Conservation (phyloP, 37 sponge, comb jelly and placozoan genomes). For the Axinella damicornis region DNA sequence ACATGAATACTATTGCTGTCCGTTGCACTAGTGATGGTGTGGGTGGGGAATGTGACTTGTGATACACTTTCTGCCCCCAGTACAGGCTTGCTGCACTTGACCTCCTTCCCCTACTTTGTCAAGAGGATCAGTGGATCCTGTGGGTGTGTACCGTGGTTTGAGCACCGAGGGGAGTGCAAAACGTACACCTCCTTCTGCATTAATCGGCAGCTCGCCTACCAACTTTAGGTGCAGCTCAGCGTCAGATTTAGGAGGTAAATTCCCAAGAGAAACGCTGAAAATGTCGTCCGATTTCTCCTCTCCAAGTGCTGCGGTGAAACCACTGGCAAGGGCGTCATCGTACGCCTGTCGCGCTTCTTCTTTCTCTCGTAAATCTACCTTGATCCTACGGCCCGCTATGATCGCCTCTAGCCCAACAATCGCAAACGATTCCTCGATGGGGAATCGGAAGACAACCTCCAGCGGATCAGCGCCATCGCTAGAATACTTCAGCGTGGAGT, state of each 20-base stretch:
- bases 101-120: neutral
- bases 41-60: constrained; percentile 64
- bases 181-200: constrained; percentile 58
- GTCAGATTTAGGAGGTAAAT: constrained; percentile 68
- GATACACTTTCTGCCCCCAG: constrained; percentile 10
- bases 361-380: constrained; percentile 72
- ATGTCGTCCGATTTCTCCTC: constrained; percentile 84
- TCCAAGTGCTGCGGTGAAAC: constrained; percentile 70
- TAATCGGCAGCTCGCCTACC: constrained; percentile 60
- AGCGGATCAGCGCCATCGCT: constrained; percentile 63
- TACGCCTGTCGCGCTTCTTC: constrained; percentile 76
- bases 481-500: constrained; percentile 65
- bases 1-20: constrained; percentile 13
- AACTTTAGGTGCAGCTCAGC: constrained; percentile 71
- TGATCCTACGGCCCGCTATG: constrained; percentile 69
- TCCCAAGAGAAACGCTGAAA: constrained; percentile 79
- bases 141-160: constrained; percentile 69
- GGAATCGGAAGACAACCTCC: constrained; percentile 79
- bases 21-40: constrained; percentile 27
- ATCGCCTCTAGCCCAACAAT: constrained; percentile 73
- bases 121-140: constrained; percentile 21
- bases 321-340: constrained; percentile 81
- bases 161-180: constrained; percentile 65
- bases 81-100: constrained; percentile 27
- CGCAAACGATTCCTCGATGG: constrained; percentile 75